Evolutionary conservation across 2,888 invertebrate species (phyloP).

Genomic region (Nemotelus pantherinus): DNA sequence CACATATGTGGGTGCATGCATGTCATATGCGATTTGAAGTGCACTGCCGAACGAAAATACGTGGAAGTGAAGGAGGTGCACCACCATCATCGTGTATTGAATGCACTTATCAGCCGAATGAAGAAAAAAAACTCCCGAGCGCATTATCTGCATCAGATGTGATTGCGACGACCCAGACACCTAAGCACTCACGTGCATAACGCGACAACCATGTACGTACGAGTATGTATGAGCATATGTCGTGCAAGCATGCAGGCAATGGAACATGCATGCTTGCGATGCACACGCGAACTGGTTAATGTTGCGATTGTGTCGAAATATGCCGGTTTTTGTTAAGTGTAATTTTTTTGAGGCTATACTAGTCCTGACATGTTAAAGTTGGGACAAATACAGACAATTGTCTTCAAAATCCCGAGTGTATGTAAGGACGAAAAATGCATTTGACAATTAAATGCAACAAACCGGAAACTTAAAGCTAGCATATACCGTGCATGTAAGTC

Average conservation of each 20-base stretch:
- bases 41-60: not conserved
- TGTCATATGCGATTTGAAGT: not conserved
- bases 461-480: too few species aligned
- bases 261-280: slow-evolving; percentile 7
- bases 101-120: slow-evolving; percentile 29
- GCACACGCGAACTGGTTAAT: not conserved
- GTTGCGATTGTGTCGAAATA: too few species aligned
- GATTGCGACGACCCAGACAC: slow-evolving; percentile 24
- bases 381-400: too few species aligned
- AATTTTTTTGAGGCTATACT: too few species aligned
- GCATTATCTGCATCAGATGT: slow-evolving; percentile 29
- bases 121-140: slow-evolving; percentile 11
- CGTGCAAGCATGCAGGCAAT: slow-evolving; percentile 17
- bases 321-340: too few species aligned
- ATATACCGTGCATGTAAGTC: too few species aligned
- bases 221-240: slow-evolving; percentile 16
- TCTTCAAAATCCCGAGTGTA: too few species aligned
- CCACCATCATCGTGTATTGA: slow-evolving; percentile 6
- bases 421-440: too few species aligned
- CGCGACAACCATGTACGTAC: not conserved
- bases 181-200: slow-evolving; percentile 34
- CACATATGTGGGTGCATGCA: too few species aligned
- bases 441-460: too few species aligned
- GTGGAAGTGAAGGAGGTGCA: not conserved
- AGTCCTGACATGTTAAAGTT: too few species aligned